Base-by-base conservation (phyloP, 2,113 vertebrate species). In the Semnornis frantzii region DNA sequence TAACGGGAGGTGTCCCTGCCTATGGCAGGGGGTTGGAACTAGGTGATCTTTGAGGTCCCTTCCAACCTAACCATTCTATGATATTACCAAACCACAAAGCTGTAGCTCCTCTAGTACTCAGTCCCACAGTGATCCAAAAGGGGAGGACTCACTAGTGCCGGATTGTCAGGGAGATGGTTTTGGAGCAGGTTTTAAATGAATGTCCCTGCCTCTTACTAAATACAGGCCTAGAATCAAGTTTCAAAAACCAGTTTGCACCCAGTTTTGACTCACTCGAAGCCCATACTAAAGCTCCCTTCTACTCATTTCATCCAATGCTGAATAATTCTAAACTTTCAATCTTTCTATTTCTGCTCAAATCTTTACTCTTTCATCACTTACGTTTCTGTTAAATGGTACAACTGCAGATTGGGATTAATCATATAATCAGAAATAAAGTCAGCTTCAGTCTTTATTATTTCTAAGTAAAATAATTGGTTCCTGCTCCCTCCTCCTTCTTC, bases 401-500 rank as follows among this genome's bases (percentile, higher is more conserved):
- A 63, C 55, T 86, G 50, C 93, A 97, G 74, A 85, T n/a, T 83
- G 93, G 79, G 80, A 63, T 86, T 86, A 94, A 96, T 96, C 95
- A 84, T 95, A 96, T 97, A 95, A 96, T 97, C 93, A 97, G 96
- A 97, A 97, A 98, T 97, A 96, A 92, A 96, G 97, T 97, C 98
- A 97, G 59, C 93, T 89, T 96, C 97, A 97, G 73, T 96, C 95
- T 97, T 97, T 98, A 98, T 96, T 98, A 96, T 94, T 97, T 97
- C 82, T 86, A 95, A 97, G 91, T 78, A 72, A 60, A 83, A 93
- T 78, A 94, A 96, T 74, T 94, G 88, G 93, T 96, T 95, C 96
- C 50, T 91, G 12, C 12, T 79, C 18, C 1, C 11, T 24, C 30
- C 20, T 4, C 6, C 33, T 82, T 25, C 28, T 57, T 78, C 55